Percentiles rank a stretch among this genome's conserved stretches.
Evolutionary conservation across 2,797 vertebrate species (phyloP).

Genomic region (Rhabdomys pumilio): DNA sequence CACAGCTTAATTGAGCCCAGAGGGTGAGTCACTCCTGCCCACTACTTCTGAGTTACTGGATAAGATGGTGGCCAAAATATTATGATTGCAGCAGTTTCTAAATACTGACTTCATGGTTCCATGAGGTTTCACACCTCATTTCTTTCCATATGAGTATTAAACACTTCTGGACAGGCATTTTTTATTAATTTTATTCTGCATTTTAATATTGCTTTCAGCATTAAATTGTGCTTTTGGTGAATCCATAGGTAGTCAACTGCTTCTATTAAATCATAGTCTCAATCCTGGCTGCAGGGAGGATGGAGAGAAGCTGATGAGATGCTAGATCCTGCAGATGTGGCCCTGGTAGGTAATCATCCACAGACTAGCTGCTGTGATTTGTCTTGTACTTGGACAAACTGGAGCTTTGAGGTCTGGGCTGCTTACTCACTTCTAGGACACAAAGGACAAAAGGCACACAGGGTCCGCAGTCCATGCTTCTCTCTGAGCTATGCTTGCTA

Average conservation of each 20-base stretch:
- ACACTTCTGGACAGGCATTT: neutral
- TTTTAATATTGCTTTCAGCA: neutral
- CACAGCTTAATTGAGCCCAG: neutral
- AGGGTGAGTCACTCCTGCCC: too few species aligned
- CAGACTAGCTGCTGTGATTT: too few species aligned
- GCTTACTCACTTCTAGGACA: too few species aligned
- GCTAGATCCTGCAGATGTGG: too few species aligned
- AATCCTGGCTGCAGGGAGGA: too few species aligned
- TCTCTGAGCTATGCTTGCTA: neutral
- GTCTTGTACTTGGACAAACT: too few species aligned
- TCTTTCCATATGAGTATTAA: neutral
- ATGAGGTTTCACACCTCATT: neutral
- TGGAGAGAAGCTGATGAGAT: too few species aligned
- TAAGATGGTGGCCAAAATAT: neutral
- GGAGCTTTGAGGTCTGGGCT: too few species aligned
- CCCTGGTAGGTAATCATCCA: too few species aligned
- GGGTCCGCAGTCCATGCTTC: slow-evolving; percentile 72
- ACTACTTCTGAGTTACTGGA: too few species aligned
- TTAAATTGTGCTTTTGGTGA: neutral
- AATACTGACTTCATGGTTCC: neutral
- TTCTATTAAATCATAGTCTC: neutral
- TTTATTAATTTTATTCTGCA: neutral
- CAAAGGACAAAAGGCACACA: neutral
- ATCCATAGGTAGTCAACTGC: neutral
- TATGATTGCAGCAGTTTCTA: neutral